phyloP scores from a whole-genome alignment of 2,797 vertebrate genomes.

The Tarsius wallacei region DNA sequence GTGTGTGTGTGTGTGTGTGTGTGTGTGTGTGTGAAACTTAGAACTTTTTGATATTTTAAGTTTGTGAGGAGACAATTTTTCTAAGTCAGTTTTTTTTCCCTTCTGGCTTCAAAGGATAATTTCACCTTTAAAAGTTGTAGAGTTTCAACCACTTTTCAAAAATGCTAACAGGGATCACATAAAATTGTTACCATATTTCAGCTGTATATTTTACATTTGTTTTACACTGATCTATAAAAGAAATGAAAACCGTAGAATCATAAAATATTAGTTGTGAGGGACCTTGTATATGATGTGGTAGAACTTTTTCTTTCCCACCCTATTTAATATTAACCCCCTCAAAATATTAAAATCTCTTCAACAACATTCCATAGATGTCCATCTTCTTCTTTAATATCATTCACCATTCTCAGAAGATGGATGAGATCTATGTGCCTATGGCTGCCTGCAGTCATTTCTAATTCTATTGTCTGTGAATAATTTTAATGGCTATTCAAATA shows the following conservation, averaged over 20 bases:
- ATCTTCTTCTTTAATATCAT: background rate
- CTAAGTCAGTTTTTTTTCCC: background rate
- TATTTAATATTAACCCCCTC: background rate
- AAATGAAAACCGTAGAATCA: background rate
- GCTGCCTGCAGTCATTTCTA: constrained; percentile 45
- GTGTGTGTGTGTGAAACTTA: background rate
- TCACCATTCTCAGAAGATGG: background rate
- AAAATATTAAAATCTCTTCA: background rate
- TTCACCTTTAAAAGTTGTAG: background rate
- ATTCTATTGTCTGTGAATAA: constrained; percentile 45
- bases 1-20: background rate
- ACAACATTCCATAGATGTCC: background rate
- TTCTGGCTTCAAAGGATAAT: background rate
- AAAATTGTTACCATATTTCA: background rate
- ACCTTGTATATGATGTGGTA: background rate
- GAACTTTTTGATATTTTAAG: background rate
- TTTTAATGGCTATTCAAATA: constrained; percentile 61
- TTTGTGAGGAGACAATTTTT: background rate
- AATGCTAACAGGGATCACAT: background rate
- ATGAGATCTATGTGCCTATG: background rate
- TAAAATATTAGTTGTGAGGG: background rate
- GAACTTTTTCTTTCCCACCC: background rate
- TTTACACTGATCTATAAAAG: background rate
- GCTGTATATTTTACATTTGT: background rate
- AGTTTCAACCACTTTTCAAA: background rate